Evolutionary conservation across 1,140 invertebrate genomes (phyloP).

Genomic region (Eulimnadia texana): DNA sequence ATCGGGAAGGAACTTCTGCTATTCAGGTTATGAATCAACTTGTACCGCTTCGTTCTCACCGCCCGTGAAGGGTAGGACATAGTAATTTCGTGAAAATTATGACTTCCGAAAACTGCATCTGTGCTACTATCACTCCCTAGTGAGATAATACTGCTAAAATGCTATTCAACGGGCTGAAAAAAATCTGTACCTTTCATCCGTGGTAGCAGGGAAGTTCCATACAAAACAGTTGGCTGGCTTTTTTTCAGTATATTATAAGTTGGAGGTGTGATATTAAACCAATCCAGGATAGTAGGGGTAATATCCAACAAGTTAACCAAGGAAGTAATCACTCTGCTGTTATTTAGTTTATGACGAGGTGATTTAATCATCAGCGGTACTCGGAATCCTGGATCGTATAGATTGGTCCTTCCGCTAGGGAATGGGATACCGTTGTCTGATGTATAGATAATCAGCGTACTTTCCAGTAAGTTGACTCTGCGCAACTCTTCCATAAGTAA

Average conservation of each 20-base stretch:
- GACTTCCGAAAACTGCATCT: constrained; percentile 72
- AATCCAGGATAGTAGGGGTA: constrained; percentile 69
- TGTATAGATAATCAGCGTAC: constrained; percentile 73
- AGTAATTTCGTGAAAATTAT: constrained; percentile 77
- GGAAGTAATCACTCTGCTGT: constrained; percentile 42
- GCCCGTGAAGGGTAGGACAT: constrained; percentile 91
- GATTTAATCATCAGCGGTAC: constrained; percentile 29
- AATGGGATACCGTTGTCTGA: constrained; percentile 89
- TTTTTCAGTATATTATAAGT: constrained; percentile 27
- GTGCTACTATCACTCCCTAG: constrained; percentile 30
- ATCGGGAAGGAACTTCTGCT: constrained; percentile 75
- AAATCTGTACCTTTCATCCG: constrained; percentile 35
- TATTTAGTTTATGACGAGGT: constrained; percentile 43
- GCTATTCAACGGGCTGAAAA: neutral
- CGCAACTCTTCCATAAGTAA: constrained; percentile 62
- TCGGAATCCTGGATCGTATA: constrained; percentile 60
- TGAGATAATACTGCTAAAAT: too few species aligned
- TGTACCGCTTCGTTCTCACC: constrained; percentile 55
- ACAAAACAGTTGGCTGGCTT: constrained; percentile 31
- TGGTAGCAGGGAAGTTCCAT: constrained; percentile 60
- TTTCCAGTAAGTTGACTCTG: constrained; percentile 45
- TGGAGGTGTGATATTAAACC: constrained; percentile 46
- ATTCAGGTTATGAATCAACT: constrained; percentile 82
- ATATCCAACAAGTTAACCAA: constrained; percentile 66
- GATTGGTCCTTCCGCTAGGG: constrained; percentile 69